Evolutionary conservation across 2,888 invertebrate genomes (phyloP).

Genomic region (Folsomia candida): DNA sequence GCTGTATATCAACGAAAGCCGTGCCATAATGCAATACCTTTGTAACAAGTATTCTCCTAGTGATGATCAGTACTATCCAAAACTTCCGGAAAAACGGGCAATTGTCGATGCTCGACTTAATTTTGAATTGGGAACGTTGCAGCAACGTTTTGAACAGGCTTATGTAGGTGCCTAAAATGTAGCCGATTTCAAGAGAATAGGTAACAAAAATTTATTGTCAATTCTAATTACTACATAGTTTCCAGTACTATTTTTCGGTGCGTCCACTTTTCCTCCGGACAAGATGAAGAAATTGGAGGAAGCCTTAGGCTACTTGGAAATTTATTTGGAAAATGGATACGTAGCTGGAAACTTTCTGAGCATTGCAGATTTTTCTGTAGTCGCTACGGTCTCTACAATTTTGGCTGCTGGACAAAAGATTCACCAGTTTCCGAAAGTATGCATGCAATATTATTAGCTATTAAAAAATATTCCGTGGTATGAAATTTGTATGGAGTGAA

Average conservation of each 20-base stretch:
- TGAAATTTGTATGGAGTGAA: too few relatives aligned
- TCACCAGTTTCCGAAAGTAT: conserved; percentile 67
- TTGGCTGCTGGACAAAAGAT: conserved; percentile 62
- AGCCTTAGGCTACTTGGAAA: conserved; percentile 55
- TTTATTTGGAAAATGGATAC: conserved; percentile 53
- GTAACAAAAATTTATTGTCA: neutral
- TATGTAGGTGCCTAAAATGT: too few relatives aligned
- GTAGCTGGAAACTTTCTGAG: conserved; percentile 54
- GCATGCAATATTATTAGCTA: too few relatives aligned
- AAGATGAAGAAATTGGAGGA: conserved; percentile 53
- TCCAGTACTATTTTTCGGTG: conserved; percentile 32
- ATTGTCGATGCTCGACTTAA: conserved; percentile 74
- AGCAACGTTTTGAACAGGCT: conserved; percentile 67
- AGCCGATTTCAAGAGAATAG: too few relatives aligned
- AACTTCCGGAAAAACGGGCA: conserved; percentile 72
- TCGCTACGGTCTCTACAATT: conserved; percentile 55
- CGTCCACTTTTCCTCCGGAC: conserved; percentile 52
- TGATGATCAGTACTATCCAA: too few relatives aligned
- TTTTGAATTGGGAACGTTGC: conserved; percentile 76
- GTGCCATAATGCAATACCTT: conserved; percentile 78
- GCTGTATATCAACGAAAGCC: conserved; percentile 77
- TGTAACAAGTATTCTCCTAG: too few relatives aligned
- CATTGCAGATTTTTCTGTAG: conserved; percentile 57
- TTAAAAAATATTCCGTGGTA: too few relatives aligned
- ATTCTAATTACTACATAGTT: conserved; percentile 30